phyloP scores from a whole-genome alignment of 2,888 invertebrate species.

The Zaprionus lineosus region DNA sequence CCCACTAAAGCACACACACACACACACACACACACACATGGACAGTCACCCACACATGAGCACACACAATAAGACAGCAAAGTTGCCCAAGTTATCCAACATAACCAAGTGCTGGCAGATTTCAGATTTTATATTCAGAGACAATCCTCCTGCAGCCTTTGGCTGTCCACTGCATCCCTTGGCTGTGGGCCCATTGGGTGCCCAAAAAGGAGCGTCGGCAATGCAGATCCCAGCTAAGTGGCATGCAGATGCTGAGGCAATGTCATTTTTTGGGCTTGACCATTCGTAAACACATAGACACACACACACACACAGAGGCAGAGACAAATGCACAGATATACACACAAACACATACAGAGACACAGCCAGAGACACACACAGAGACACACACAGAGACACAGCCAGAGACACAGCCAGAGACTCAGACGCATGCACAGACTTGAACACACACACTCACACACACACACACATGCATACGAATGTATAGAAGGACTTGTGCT shows the following conservation, averaged over 20 bases:
- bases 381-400: too few species aligned
- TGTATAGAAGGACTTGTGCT: constrained; percentile 21
- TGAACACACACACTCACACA: constrained; percentile 8
- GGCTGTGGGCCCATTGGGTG: not conserved
- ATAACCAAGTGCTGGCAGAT: constrained; percentile 46
- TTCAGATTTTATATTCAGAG: constrained; percentile 37
- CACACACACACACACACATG: not conserved
- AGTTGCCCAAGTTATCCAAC: too few species aligned
- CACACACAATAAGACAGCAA: constrained; percentile 19
- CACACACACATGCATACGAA: constrained; percentile 1
- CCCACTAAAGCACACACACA: constrained; percentile 2
- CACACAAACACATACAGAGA: constrained; percentile 4
- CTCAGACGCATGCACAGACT: too few species aligned
- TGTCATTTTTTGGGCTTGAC: constrained; percentile 22
- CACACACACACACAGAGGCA: constrained; percentile 12
- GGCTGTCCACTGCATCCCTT: constrained; percentile 22
- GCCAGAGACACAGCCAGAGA: too few species aligned
- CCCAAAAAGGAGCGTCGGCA: constrained; percentile 15
- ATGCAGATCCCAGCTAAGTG: constrained; percentile 30
- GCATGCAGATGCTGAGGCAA: constrained; percentile 22
- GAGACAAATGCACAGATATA: not conserved
- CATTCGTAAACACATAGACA: constrained; percentile 30
- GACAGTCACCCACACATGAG: not conserved
- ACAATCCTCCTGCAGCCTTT: constrained; percentile 1
- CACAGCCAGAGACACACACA: constrained; percentile 5